phyloP scores from a whole-genome alignment of 2,888 invertebrate genomes.

The Charanyca ferruginea region DNA sequence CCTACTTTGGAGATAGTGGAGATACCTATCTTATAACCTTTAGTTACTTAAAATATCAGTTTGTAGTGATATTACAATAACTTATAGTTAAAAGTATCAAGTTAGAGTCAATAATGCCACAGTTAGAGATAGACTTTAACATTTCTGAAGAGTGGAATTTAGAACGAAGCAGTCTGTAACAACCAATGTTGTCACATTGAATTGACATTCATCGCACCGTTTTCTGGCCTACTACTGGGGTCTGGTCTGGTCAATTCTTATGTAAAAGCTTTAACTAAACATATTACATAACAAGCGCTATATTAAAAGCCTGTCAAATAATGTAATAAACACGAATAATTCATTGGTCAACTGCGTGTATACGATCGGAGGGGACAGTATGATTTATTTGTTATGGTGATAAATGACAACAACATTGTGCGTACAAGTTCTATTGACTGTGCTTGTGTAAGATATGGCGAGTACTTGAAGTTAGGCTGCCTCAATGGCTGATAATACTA shows the following conservation, averaged over 20 bases:
- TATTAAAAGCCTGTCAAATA: conserved; percentile 49
- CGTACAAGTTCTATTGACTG: conserved; percentile 13
- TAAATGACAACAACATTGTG: conserved; percentile 37
- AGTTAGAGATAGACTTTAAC: too few species aligned
- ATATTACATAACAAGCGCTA: conserved; percentile 38
- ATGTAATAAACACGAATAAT: conserved; percentile 48
- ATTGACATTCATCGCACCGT: background rate
- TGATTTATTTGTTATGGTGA: conserved; percentile 49
- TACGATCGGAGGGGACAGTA: conserved; percentile 8
- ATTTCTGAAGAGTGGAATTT: background rate
- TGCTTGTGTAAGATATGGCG: conserved; percentile 17
- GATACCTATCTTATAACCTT: conserved; percentile 42
- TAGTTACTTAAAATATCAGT: conserved; percentile 20
- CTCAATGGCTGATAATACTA: background rate
- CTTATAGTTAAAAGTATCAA: background rate
- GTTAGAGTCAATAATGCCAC: too few species aligned
- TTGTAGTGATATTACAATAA: conserved; percentile 10
- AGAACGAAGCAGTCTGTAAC: background rate
- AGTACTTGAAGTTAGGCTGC: background rate
- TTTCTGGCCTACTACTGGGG: conserved; percentile 2
- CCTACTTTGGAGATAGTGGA: conserved; percentile 20
- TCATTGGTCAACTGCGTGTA: conserved; percentile 41
- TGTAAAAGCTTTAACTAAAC: conserved; percentile 29
- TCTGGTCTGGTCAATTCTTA: conserved; percentile 33
- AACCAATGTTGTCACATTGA: conserved; percentile 14